Evolutionary conservation across 2,113 vertebrate genomes (phyloP).

Genomic region (Tupaia tana): DNA sequence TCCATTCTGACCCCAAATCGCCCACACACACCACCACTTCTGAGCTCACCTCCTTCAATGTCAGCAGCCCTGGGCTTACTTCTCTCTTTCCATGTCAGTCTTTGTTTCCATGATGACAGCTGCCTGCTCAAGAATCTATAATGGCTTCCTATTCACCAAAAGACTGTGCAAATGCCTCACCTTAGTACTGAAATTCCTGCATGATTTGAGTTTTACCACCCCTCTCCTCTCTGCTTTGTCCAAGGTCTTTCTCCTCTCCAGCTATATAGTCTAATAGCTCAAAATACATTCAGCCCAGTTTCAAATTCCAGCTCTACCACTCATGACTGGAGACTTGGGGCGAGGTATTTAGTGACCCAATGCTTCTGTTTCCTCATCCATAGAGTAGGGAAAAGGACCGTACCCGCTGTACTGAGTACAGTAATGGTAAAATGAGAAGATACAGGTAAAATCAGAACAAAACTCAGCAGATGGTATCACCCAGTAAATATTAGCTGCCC

Average conservation of each 20-base stretch:
- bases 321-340: neutral
- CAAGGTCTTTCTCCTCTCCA: neutral
- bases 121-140: neutral
- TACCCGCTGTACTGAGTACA: neutral
- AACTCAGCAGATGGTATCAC: neutral
- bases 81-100: too few species aligned
- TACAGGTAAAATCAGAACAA: neutral
- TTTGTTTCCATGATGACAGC: neutral
- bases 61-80: too few species aligned
- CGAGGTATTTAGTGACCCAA: neutral
- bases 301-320: neutral
- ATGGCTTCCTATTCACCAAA: neutral
- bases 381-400: too few species aligned
- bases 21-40: neutral
- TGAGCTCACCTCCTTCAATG: neutral
- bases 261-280: neutral
- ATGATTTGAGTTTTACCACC: neutral
- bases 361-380: neutral
- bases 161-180: neutral
- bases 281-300: neutral
- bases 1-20: neutral
- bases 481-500: neutral
- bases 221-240: neutral
- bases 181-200: neutral
- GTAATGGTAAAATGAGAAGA: neutral